phyloP scores from a whole-genome alignment of 2,888 invertebrate genomes.

The Drosophila monieri region DNA sequence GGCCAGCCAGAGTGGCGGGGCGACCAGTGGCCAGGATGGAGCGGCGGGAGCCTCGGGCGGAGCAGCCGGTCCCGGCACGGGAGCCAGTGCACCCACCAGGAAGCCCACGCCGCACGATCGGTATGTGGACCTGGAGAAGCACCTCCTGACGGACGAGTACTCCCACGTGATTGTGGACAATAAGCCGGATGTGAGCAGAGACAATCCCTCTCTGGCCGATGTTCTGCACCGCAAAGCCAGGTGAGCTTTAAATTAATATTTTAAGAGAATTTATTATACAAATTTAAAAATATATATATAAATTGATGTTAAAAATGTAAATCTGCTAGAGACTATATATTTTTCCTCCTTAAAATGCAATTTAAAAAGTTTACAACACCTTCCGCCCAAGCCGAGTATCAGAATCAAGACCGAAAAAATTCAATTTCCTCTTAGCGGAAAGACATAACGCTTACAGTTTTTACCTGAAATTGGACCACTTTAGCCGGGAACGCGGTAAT shows the following conservation, averaged over 20 bases:
- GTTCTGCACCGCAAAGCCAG: conserved; percentile 85
- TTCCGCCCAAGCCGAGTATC: background rate
- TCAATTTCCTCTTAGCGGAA: conserved; percentile 77
- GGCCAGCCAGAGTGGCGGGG: conserved; percentile 73
- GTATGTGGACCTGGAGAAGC: conserved; percentile 79
- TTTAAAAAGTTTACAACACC: background rate
- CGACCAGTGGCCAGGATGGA: conserved; percentile 69
- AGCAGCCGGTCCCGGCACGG: conserved; percentile 43
- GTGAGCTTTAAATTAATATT: conserved; percentile 76
- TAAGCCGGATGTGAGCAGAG: conserved; percentile 85
- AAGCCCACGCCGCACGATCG: conserved; percentile 81
- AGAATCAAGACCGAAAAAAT: conserved; percentile 55
- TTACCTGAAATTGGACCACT: conserved; percentile 39
- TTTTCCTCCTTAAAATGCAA: background rate
- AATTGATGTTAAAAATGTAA: too few species aligned
- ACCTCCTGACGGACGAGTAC: conserved; percentile 68
- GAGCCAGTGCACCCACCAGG: conserved; percentile 71
- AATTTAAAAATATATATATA: too few species aligned
- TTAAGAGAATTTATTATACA: too few species aligned
- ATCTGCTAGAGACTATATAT: background rate
- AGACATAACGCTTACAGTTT: conserved; percentile 67
- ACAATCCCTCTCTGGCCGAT: conserved; percentile 90
- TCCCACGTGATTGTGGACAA: conserved; percentile 84
- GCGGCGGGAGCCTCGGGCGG: conserved; percentile 49
- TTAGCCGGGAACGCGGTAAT: conserved; percentile 33